Base-by-base conservation (phyloP, 2,113 vertebrate genomes). In the Toxotes jaculatrix region DNA sequence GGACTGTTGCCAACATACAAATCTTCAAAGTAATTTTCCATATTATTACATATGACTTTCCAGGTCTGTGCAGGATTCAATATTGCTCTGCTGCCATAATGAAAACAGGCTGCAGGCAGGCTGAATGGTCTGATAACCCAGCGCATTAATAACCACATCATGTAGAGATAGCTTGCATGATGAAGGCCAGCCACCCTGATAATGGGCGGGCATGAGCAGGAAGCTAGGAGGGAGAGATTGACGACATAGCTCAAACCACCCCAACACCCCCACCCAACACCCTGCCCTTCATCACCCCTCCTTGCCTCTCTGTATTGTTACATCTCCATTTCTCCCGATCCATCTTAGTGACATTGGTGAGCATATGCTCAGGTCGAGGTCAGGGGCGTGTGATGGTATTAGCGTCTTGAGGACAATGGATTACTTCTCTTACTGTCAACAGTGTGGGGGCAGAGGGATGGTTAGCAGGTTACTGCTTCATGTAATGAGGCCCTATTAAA, bases 241-340 rank as follows among this genome's bases (percentile, higher is more conserved):
- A 90, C 60, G 68, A 69, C 66, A 61, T 19, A n/a, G 62, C 74
- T 72, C 31, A 36, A 66, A 71, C 67, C 34, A 42, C 59, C 64
- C 51, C 32, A 19, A 13, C 64, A 38, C 27, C 64, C 23, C 63
- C 51, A 31, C 31, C 79, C 40, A 42, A 11, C 7, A 5, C 36
- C 43, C 59, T 27, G 9, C 68, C 61, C 55, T 47, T 60, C 64
- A 31, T 55, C 38, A n/a, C 51, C 21, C 34, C 75, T n/a, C 71
- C 71, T 57, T 21, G 3, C 31, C 67, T 77, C 83, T 59, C 65
- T 23, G 45, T 38, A 65, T 69, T 63, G 71, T 72, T 84, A 83
- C 81, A 83, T 90, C 88, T 88, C 80, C 88, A 90, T 88, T 87
- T 84, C 73, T 75, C 63, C 34, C 74, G 65, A 90, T 89, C 86